A percentile compares a stretch with the other conserved stretches of the same genome.
Conservation (phyloP, 2,113 vertebrate genomes). For the Zosterops borbonicus region DNA sequence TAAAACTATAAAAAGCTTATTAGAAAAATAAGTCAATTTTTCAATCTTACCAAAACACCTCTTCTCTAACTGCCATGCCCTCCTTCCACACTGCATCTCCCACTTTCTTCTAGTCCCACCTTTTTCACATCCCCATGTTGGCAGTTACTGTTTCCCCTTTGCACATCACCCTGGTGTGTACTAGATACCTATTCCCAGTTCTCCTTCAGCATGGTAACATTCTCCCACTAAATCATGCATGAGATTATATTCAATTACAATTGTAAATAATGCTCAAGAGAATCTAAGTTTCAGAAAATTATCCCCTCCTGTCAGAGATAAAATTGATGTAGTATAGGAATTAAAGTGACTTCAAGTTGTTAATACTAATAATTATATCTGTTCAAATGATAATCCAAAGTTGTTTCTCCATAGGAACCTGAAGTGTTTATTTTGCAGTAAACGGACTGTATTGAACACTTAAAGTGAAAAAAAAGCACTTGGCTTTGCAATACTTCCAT, state of each 20-base stretch:
- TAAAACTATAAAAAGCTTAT: not conserved
- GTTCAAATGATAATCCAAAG: slow-evolving; percentile 25
- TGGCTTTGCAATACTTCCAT: not conserved
- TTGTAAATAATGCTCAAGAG: slow-evolving; percentile 13
- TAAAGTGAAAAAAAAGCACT: not conserved
- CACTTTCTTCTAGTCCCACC: not conserved
- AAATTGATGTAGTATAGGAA: not conserved
- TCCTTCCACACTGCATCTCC: not conserved
- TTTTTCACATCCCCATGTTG: not conserved
- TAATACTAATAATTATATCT: slow-evolving; percentile 39
- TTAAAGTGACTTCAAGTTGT: slow-evolving; percentile 13
- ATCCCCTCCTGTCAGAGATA: not conserved
- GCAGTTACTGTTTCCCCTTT: not conserved
- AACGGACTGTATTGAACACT: not conserved
- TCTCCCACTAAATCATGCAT: not conserved
- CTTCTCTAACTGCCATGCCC: not conserved
- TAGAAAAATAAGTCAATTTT: not conserved
- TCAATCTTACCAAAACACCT: not conserved
- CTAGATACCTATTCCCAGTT: not conserved
- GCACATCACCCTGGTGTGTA: not conserved
- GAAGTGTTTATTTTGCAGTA: slow-evolving; percentile 1
- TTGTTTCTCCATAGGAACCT: not conserved
- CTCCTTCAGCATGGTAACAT: not conserved
- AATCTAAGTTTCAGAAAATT: slow-evolving; percentile 19
- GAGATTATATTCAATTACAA: not conserved